These are phyloP conservation scores for Perccottus glenii DNA, from an alignment of 2,113 vertebrate genomes.

Conservation along the genomic window DNA sequence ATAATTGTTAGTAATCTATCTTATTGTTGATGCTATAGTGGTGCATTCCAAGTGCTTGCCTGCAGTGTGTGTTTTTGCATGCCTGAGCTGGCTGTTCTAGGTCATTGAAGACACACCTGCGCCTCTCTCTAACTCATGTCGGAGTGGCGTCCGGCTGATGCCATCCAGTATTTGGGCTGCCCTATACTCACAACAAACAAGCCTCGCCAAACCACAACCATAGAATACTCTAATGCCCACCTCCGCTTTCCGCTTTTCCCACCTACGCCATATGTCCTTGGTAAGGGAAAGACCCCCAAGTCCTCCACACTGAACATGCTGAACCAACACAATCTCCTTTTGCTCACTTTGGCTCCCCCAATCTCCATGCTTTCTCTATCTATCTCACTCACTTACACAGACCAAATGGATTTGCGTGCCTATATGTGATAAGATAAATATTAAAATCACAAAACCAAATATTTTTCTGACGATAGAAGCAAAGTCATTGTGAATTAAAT, in stretches of 20 bases:
- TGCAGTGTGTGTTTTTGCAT: slow-evolving; percentile 53
- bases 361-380: slow-evolving; percentile 12
- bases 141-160: slow-evolving; percentile 7
- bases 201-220: slow-evolving; percentile 31
- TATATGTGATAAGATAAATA: neutral
- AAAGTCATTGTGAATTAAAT: slow-evolving; percentile 15
- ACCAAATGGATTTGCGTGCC: neutral
- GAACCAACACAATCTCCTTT: slow-evolving; percentile 62
- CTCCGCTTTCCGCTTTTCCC: slow-evolving; percentile 28
- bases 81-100: slow-evolving; percentile 62
- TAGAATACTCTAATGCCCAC: slow-evolving; percentile 2
- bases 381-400: neutral
- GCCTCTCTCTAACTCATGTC: slow-evolving; percentile 46
- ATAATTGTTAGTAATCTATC: neutral
- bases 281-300: slow-evolving; percentile 58
- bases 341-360: slow-evolving; percentile 19
- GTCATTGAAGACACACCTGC: slow-evolving; percentile 77
- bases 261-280: slow-evolving; percentile 66
- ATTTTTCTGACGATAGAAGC: slow-evolving; percentile 13
- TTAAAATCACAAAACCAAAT: neutral
- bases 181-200: slow-evolving; percentile 20
- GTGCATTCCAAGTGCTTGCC: slow-evolving; percentile 22
- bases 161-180: slow-evolving; percentile 51
- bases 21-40: slow-evolving; percentile 18
- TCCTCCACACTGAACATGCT: slow-evolving; percentile 60